These are phyloP conservation scores for Micropterix aruncella DNA, from an alignment of 2,888 invertebrate genomes.

Conservation along the genomic window DNA sequence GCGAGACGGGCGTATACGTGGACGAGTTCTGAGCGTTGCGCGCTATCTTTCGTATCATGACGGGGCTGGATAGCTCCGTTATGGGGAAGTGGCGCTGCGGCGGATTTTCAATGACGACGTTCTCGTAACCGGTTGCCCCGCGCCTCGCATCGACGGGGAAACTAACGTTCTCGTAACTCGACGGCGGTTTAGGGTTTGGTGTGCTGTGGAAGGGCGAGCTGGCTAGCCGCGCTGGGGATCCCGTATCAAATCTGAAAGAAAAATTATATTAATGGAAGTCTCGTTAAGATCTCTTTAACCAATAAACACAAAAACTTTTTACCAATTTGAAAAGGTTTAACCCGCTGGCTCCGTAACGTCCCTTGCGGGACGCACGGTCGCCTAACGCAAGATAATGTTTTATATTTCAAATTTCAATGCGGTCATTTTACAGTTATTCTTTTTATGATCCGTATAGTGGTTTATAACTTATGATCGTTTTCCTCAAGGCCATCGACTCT, in stretches of 20 bases:
- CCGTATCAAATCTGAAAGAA: conserved; percentile 31
- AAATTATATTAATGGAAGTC: conserved; percentile 1
- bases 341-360: no score
- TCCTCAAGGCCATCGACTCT: no score
- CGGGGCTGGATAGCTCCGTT: conserved; percentile 29
- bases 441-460: no score
- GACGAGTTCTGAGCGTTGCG: conserved; percentile 10
- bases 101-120: conserved; percentile 31
- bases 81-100: conserved; percentile 17
- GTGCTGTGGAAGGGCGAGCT: conserved; percentile 22
- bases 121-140: conserved; percentile 23
- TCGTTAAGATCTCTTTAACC: no score
- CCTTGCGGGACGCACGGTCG: no score
- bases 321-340: no score
- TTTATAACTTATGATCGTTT: no score
- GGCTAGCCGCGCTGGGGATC: conserved; percentile 7
- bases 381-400: no score
- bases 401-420: no score
- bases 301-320: no score
- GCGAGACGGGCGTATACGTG: conserved; percentile 16
- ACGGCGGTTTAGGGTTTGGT: conserved; percentile 22
- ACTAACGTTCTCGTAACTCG: conserved; percentile 42
- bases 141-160: conserved; percentile 19
- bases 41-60: conserved; percentile 23
- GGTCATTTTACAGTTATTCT: no score